Evolutionary conservation across 2,113 vertebrate species (phyloP), one percentile per base, ranked within the genome.

Genomic region (Triplophysa tibetana): DNA sequence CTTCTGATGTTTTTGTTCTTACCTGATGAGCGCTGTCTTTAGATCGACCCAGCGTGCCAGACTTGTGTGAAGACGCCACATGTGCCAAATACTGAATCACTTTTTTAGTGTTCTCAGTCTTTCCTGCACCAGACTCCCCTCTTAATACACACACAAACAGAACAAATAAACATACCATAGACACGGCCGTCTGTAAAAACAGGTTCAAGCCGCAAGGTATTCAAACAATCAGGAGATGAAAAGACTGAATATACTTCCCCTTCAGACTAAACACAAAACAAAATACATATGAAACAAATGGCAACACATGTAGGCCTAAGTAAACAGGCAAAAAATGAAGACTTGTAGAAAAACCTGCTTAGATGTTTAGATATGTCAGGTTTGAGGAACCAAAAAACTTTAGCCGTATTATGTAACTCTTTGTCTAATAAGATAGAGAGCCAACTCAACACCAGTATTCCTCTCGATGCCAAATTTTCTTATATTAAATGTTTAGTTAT

Each of bases 101-200:
- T 86, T 97, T 97, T 90, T 97, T 97, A 1, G 96, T 96, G 91
- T 96, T 97, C 80, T 96, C 95, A 0, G 96, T 97, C 90, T 97
- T 97, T n/a, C 95, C 95, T 0, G 96, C 96, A 65, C 96, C 96
- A 0, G 96, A 97, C 84, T 97, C 96, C 1, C 96, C 96, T 3
- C 96, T 97, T 86, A 83, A 64, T 67, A 70, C 19, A 75, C 19
- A 75, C 50, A 6, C 24, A 70, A 54, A 75, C 33, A 74, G 56
- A 62, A n/a, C 14, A 72, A 65, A 68, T 78, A 76, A 78, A 87
- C 73, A 45, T 5, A 33, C 33, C 33, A 38, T 10, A 45, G 43
- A 12, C 29, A 62, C 52, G 17, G 11, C 8, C 24, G 43, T 11
- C 50, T 62, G 50, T 19, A 76, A 60, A 80, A 23, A 80, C 24